A percentile compares a stretch with the other conserved stretches of the same genome.
Conservation (phyloP, 2,888 invertebrate species). For the Brachycybe producta region DNA sequence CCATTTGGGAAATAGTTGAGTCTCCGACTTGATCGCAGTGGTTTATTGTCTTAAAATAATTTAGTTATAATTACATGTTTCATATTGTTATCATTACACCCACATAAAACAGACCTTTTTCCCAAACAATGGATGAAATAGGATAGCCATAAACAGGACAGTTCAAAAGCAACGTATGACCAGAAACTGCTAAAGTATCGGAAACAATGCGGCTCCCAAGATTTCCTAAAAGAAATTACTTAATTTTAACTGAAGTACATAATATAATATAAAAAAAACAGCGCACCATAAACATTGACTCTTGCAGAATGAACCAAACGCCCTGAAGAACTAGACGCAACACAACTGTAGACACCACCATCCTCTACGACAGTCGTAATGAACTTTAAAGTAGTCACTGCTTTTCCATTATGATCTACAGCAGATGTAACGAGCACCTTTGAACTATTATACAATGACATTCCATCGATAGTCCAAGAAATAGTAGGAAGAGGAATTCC, state of each 20-base stretch:
- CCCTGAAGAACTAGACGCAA: not conserved
- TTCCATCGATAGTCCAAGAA: conserved; percentile 2
- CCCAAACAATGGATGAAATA: conserved; percentile 1
- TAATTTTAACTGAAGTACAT: no score
- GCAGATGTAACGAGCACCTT: not conserved
- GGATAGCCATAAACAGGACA: conserved; percentile 14
- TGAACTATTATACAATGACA: not conserved
- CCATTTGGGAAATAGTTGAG: conserved; percentile 29
- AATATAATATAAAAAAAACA: no score
- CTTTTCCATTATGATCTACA: not conserved
- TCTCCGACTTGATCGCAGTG: conserved; percentile 31
- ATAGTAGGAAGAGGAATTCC: conserved; percentile 7
- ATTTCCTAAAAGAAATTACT: no score
- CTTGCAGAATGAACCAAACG: not conserved
- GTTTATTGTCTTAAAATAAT: no score
- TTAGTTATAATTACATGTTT: no score
- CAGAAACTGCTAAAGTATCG: conserved; percentile 5
- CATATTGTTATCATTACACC: no score
- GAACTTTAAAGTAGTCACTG: not conserved
- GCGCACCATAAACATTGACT: no score
- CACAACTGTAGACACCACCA: conserved; percentile 10
- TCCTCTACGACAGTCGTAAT: not conserved
- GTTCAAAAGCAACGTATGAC: not conserved
- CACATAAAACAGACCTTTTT: no score
- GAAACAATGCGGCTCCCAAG: not conserved